Conservation (phyloP, 2,113 vertebrate genomes). For the Hipposideros armiger region DNA sequence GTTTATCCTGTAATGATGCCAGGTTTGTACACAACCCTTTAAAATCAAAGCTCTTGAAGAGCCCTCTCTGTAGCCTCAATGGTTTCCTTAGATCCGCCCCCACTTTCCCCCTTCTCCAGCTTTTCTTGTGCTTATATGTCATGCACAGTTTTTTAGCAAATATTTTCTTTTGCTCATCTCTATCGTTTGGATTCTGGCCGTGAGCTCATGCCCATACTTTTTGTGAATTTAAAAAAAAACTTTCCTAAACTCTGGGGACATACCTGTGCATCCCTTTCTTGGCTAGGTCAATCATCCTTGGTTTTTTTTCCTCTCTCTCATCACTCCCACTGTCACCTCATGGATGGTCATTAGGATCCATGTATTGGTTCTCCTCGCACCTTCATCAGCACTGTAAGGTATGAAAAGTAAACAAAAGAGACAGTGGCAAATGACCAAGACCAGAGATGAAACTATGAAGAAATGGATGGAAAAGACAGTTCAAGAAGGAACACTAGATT, state of each 20-base stretch:
- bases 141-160: not conserved
- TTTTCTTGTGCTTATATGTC: not conserved
- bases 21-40: not conserved
- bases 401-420: conserved; percentile 29
- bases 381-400: not conserved
- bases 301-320: not conserved
- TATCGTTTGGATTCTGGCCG: not conserved
- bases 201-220: not conserved
- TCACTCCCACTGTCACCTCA: not conserved
- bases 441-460: not conserved
- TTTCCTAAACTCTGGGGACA: not conserved
- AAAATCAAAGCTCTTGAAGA: conserved; percentile 44
- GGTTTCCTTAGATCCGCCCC: not conserved
- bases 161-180: conserved; percentile 21
- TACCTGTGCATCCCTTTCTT: conserved; percentile 26
- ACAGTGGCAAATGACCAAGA: not conserved
- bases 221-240: not conserved
- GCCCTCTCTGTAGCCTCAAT: not conserved
- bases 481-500: not conserved
- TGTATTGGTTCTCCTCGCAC: not conserved
- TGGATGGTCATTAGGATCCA: not conserved
- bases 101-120: not conserved
- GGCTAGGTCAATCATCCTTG: not conserved
- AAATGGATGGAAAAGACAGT: not conserved
- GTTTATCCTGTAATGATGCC: not conserved